Conservation (phyloP, 1,140 invertebrate genomes). For the Tetragnatha versicolor region DNA sequence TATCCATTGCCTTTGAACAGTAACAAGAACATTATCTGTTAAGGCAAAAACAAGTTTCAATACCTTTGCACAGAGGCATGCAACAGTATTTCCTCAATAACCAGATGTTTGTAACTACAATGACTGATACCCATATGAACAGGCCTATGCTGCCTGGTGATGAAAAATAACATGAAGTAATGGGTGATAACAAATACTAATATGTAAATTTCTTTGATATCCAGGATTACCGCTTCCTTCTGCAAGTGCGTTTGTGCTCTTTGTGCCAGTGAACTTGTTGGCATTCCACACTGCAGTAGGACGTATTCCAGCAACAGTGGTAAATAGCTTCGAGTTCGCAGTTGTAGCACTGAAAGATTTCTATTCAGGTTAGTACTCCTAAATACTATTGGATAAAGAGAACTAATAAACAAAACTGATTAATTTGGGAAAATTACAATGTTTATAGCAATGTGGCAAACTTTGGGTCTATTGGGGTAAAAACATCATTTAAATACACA, state of each 20-base stretch:
- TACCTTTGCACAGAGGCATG: neutral
- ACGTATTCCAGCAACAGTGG: constrained; percentile 90
- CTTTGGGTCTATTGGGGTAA: too few species aligned
- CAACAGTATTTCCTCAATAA: constrained; percentile 18
- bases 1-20: neutral
- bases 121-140: neutral
- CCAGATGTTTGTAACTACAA: constrained; percentile 30
- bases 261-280: constrained; percentile 84
- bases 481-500: too few species aligned
- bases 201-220: too few species aligned
- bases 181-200: neutral
- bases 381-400: too few species aligned
- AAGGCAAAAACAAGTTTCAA: neutral
- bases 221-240: constrained; percentile 71
- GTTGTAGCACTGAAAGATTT: constrained; percentile 75
- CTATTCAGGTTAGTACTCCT: too few species aligned
- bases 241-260: constrained; percentile 80
- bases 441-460: too few species aligned
- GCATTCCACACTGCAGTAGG: constrained; percentile 83
- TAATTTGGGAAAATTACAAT: too few species aligned
- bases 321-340: constrained; percentile 88
- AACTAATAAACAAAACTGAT: too few species aligned
- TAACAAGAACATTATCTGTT: neutral
- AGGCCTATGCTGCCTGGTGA: neutral
- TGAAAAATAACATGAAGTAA: neutral